Conservation (phyloP, 2,797 vertebrate species). For the Clarias platycephalus region DNA sequence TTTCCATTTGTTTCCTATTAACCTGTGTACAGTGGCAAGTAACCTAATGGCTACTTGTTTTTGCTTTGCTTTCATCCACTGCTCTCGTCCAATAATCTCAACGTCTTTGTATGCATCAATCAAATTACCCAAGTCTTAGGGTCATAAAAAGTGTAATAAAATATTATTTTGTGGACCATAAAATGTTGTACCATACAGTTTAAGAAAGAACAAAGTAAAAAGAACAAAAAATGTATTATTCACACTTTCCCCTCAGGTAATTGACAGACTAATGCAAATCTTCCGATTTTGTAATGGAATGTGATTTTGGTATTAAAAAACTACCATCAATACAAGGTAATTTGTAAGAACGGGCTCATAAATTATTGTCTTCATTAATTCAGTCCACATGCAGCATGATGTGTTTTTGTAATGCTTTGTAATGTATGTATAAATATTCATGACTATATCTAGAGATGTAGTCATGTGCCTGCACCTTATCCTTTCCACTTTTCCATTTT, state of each 20-base stretch:
- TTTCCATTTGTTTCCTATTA: neutral
- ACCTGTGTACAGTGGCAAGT: neutral
- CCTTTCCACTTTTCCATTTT: slow-evolving; percentile 72
- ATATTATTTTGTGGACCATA: too few species aligned
- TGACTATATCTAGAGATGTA: slow-evolving; percentile 81
- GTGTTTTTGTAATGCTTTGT: slow-evolving; percentile 78
- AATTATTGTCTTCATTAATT: slow-evolving; percentile 72
- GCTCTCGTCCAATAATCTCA: neutral
- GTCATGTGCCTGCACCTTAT: slow-evolving; percentile 77
- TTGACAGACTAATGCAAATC: neutral
- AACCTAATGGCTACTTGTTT: neutral
- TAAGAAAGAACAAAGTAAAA: neutral
- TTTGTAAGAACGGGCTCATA: neutral
- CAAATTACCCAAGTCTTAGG: neutral
- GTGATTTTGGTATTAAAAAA: neutral
- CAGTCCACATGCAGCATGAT: slow-evolving; percentile 94
- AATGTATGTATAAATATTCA: slow-evolving; percentile 70
- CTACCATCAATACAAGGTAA: neutral
- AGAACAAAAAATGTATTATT: neutral
- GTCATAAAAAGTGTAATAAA: neutral
- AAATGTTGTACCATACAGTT: neutral
- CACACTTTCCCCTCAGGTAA: neutral
- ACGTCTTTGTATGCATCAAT: too few species aligned
- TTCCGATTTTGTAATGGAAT: neutral
- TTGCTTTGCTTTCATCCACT: neutral